Evolutionary conservation across 1,140 invertebrate species (phyloP), one percentile per base, ranked within the genome.

Genomic region (Hydropsyche tenuis): DNA sequence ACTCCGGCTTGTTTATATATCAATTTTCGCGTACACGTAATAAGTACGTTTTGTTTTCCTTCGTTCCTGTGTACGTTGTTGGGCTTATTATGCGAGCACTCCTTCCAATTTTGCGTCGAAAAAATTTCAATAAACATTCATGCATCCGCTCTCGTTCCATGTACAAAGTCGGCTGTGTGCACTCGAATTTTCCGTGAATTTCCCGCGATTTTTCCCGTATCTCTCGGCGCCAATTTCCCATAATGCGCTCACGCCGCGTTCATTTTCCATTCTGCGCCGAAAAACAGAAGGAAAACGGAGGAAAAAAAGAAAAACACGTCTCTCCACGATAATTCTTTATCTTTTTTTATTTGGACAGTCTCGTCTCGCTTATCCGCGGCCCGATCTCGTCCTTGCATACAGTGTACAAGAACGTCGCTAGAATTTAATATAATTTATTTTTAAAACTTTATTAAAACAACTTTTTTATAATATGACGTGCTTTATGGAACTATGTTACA

Each of bases 221-320:
- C 51, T 64, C 56, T 62, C 45, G 30, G 37, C 71, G 51, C 66
- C 72, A 68, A 76, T 73, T 60, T 76, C 66, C 46, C 69, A 53
- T 75, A 71, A 71, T 75, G 69, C 66, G 43, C 51, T 63, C 18
- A 23, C 46, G 53, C 45, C 66, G 22, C 56, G 65, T 69, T 73
- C 64, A 43, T 73, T 66, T 73, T 53, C 45, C 51, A 65, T 62
- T 62, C 60, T 22, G 25, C 25, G 27, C 63, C 23, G 11, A 45
- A 37, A 37, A 45, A 18, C 16, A 23, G 18, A 22, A 14, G 14
- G 20, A 63, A n/a, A 7, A n/a, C 23, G 30, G 48, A 65, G 16
- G 20, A 4, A 14, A 25, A 63, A 25, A 23, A 23, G 43, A n/a
- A 22, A 42, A 65, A 65, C 63, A 9, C 16, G 27, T 42, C 9